Percentiles rank a stretch among this genome's conserved stretches.
phyloP scores from a whole-genome alignment of 2,888 invertebrate species.

The Rhagophthalmus giganteus region DNA sequence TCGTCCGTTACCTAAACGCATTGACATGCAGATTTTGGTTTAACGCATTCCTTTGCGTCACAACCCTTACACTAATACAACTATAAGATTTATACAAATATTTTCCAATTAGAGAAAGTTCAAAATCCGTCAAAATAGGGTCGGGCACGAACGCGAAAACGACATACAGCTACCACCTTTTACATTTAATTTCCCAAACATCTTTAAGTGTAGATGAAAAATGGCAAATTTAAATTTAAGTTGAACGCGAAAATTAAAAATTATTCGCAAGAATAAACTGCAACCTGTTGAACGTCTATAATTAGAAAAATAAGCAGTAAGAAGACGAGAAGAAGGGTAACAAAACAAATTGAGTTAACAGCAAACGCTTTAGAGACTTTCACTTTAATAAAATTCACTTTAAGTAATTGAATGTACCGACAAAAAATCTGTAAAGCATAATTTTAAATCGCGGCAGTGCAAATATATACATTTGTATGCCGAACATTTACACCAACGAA shows the following conservation, averaged over 20 bases:
- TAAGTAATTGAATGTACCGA: slow-evolving; percentile 29
- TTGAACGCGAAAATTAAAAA: slow-evolving; percentile 41
- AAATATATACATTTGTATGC: slow-evolving; percentile 44
- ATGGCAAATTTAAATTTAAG: slow-evolving; percentile 17
- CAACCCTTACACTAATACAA: too few relatives aligned
- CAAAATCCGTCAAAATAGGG: too few relatives aligned
- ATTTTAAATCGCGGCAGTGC: slow-evolving; percentile 41
- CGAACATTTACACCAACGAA: slow-evolving; percentile 32
- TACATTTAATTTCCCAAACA: neutral
- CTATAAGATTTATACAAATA: too few relatives aligned
- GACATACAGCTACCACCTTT: too few relatives aligned
- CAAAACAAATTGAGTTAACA: slow-evolving; percentile 54
- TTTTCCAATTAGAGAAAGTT: too few relatives aligned
- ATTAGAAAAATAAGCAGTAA: slow-evolving; percentile 41
- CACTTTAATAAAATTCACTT: slow-evolving; percentile 45
- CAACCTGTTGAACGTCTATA: slow-evolving; percentile 43
- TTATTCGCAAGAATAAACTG: slow-evolving; percentile 41
- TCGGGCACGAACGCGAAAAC: too few relatives aligned
- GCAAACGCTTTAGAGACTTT: slow-evolving; percentile 51
- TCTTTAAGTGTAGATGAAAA: neutral
- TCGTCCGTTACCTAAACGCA: slow-evolving; percentile 37
- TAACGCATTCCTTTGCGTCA: slow-evolving; percentile 9
- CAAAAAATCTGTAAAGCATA: slow-evolving; percentile 45
- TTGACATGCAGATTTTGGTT: slow-evolving; percentile 40
- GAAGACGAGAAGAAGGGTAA: slow-evolving; percentile 42